Base-by-base conservation (phyloP, 2,797 vertebrate genomes). In the Epinephelus malabaricus region DNA sequence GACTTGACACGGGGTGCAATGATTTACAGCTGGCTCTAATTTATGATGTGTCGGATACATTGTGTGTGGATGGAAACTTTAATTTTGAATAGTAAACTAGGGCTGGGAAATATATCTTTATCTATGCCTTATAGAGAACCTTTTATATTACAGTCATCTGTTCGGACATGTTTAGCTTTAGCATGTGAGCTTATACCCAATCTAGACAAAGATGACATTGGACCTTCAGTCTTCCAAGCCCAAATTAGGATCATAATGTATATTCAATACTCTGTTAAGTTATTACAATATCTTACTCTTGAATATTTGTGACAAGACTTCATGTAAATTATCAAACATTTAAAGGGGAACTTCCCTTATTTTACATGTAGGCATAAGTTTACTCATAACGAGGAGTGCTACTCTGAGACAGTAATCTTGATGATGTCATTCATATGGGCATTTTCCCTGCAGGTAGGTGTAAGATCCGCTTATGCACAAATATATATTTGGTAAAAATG, bases 251-350 rank as follows among this genome's bases (percentile, higher is more conserved):
- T 5, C 23, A 45, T 18, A 15, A 34, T 9, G 56, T 11, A 23
- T 30, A 49, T 15, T 47, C 56, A 45, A 23, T 59, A 25, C 30
- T 54, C 49, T 40, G 18, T 55, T 1, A 50, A 27, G 38, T 25
- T n/a, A 25, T 6, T 12, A 30, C 60, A 56, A 53, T 53, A 67
- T 58, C 14, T 23, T 18, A 6, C 34, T 43, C 1, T 63, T 61
- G 15, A 65, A 81, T 71, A 63, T 69, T 47, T 47, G 30, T 71
- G n/a, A 27, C 8, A 73, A 25, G 6, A 13, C 13, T 47, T 56
- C 45, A 50, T 69, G 63, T 38, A 49, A 76, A 62, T 66, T 49
- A 1, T 6, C 38, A 25, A 53, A 15, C 19, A 70, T 72, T 73
- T 61, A 49, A 49, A 73, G 17, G 30, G 38, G 9, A 53, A 19